Percentiles rank a stretch among this genome's conserved stretches.
Evolutionary conservation across 2,888 invertebrate genomes (phyloP).

Genomic region (Lapara coniferarum): DNA sequence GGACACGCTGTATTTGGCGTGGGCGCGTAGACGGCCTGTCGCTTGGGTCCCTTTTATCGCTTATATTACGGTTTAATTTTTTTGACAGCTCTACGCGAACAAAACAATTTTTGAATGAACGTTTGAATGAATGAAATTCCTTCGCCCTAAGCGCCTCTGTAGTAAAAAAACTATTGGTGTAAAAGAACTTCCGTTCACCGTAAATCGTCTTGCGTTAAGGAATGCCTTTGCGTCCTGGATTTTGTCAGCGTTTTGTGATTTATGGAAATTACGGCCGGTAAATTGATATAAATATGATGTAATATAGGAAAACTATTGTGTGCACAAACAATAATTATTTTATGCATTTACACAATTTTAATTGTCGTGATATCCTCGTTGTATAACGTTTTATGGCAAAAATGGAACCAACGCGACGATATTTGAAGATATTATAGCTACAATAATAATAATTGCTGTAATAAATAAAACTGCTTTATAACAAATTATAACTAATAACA

Average conservation of each 20-base stretch:
- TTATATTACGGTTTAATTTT: conserved; percentile 47
- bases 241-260: conserved; percentile 3
- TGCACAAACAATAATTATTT: neutral
- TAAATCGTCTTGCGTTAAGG: conserved; percentile 52
- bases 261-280: neutral
- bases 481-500: no score
- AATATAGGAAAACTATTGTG: neutral
- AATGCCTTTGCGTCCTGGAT: conserved; percentile 39
- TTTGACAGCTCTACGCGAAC: conserved; percentile 60
- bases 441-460: no score
- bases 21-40: conserved; percentile 74
- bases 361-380: no score
- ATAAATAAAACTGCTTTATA: no score
- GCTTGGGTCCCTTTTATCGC: conserved; percentile 61
- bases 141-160: conserved; percentile 66
- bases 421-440: no score
- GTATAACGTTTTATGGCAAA: no score
- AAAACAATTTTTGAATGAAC: conserved; percentile 68
- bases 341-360: neutral
- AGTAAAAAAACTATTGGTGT: conserved; percentile 56
- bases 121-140: conserved; percentile 76
- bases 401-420: no score
- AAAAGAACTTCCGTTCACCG: conserved; percentile 65
- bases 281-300: neutral
- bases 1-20: conserved; percentile 57